phyloP scores from a whole-genome alignment of 1,140 invertebrate genomes.

The Drosophila punjabiensis region DNA sequence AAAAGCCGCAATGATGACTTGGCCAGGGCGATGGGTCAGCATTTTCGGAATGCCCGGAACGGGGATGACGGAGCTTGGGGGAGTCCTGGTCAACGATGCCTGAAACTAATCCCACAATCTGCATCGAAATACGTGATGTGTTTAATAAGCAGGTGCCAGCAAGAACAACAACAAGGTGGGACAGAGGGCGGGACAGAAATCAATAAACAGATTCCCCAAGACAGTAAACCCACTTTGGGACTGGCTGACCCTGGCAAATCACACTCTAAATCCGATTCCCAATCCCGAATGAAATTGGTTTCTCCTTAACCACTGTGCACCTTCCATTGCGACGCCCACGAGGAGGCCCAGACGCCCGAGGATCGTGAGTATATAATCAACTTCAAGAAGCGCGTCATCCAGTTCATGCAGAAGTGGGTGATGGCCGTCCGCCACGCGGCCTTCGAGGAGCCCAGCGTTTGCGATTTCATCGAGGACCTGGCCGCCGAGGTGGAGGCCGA shows the following conservation, averaged over 20 bases:
- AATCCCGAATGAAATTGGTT: conserved; percentile 45
- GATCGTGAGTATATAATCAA: conserved; percentile 91
- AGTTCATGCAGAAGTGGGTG: conserved; percentile 93
- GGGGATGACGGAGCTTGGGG: not conserved
- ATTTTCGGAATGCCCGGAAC: conserved; percentile 43
- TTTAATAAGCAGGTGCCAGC: conserved; percentile 63
- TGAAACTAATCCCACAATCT: conserved; percentile 82
- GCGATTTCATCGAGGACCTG: conserved; percentile 91
- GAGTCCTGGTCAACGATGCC: conserved; percentile 60
- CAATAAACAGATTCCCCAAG: conserved; percentile 28
- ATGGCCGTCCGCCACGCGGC: conserved; percentile 90
- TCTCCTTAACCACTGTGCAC: conserved; percentile 86
- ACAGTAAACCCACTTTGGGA: conserved; percentile 16
- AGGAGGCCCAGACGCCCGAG: conserved; percentile 85
- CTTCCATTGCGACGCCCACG: conserved; percentile 82
- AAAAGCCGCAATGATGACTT: conserved; percentile 66
- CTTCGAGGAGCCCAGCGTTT: conserved; percentile 90
- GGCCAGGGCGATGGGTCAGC: conserved; percentile 50
- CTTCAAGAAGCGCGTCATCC: conserved; percentile 91
- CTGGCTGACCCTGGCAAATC: conserved; percentile 14
- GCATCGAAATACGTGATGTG: conserved; percentile 77
- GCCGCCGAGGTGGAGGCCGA: conserved; percentile 90
- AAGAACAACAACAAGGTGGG: conserved; percentile 3
- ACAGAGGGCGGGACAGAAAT: conserved; percentile 10
- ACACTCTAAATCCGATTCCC: conserved; percentile 22